Base-by-base conservation (phyloP, 2,113 vertebrate species). In the Callospermophilus lateralis region DNA sequence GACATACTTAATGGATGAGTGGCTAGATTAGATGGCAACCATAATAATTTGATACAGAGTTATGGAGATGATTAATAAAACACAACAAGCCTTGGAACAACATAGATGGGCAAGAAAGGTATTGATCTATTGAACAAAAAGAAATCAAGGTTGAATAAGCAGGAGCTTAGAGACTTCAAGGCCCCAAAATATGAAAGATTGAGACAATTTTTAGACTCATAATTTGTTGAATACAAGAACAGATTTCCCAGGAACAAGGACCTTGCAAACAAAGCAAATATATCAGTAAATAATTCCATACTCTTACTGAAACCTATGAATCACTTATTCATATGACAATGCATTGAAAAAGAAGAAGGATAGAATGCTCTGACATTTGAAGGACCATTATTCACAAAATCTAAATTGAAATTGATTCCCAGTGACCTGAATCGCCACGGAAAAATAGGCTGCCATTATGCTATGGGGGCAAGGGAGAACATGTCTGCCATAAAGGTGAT, bases 81-180 rank as follows among this genome's bases (percentile, higher is more conserved):
- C 22, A 77, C 4, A 92, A 12, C 16, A 22, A 42, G 15, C 3
- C 45, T 81, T 42, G 51, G 74, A 95, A 67, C 34, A 83, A 80
- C 4, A 65, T 58, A 65, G 39, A 37, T 53, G 42, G 6, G 7
- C 32, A 88, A 20, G 24, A 89, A 55, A 89, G 4, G 6, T 84
- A 4, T 63, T 45, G 79, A 55, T 55, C 34, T 67, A 79, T 19
- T 53, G 24, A 89, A 24, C 10, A 58, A 84, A 39, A 96, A 28
- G 4, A 84, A 96, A 96, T 92, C 61, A 83, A 87, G 6, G 26
- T 80, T 96, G 30, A 96, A 48, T 86, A 53, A 74, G 0, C 22
- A 72, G 10, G 39, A 55, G 6, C 3, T 61, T 61, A 63, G 6
- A 76, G 6, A 4, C 58, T 4, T 0, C 51, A 3, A 34, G 3